phyloP scores from a whole-genome alignment of 2,888 invertebrate genomes.

The Sthenelais limicola region DNA sequence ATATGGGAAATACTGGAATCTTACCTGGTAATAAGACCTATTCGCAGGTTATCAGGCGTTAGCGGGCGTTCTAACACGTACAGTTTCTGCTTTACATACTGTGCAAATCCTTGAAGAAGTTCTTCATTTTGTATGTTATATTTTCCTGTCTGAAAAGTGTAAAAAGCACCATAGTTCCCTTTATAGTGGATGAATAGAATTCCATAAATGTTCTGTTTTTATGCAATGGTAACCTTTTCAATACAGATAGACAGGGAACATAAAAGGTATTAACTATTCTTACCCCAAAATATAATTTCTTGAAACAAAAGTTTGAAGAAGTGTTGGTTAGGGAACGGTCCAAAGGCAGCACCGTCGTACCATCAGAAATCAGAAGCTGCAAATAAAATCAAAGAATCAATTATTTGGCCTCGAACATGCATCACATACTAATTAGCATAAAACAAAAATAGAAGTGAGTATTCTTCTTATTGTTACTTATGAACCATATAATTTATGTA shows the following conservation, averaged over 20 bases:
- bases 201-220: too few species aligned
- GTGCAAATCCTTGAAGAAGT: background rate
- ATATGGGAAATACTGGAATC: too few species aligned
- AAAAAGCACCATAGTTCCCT: too few species aligned
- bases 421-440: too few species aligned
- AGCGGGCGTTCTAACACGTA: conserved; percentile 23
- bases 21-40: conserved; percentile 21
- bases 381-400: background rate
- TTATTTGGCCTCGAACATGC: too few species aligned
- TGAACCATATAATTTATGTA: too few species aligned
- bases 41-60: background rate
- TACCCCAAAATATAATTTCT: conserved; percentile 29
- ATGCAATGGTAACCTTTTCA: too few species aligned
- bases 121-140: background rate
- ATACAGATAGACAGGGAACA: too few species aligned
- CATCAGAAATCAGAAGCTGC: conserved; percentile 6
- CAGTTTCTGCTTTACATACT: conserved; percentile 9
- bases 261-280: background rate
- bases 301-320: conserved; percentile 31
- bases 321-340: conserved; percentile 8
- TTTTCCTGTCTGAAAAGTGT: too few species aligned
- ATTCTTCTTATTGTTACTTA: too few species aligned
- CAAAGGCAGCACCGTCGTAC: background rate
- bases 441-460: too few species aligned
- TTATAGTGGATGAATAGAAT: too few species aligned